These are phyloP conservation scores for Danio rerio DNA, from an alignment of 2,113 vertebrate genomes.

Conservation along the genomic window DNA sequence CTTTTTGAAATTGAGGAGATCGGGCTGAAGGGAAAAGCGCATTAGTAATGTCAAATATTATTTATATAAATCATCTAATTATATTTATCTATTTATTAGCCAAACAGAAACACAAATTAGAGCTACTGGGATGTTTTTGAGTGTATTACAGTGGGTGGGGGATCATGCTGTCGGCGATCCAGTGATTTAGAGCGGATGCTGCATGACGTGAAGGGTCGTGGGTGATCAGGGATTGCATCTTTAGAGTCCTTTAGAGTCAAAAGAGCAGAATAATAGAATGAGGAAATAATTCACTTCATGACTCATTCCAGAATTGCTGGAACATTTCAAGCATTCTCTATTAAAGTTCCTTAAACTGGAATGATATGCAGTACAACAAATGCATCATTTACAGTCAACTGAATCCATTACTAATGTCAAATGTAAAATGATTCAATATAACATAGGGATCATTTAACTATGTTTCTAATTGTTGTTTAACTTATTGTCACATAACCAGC, in stretches of 20 bases:
- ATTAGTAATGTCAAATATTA: background rate
- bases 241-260: background rate
- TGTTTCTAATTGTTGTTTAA: no score
- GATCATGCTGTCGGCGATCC: constrained; percentile 57
- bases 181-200: constrained; percentile 59
- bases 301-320: no score
- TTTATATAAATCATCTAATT: no score
- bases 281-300: background rate
- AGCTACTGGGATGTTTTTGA: background rate
- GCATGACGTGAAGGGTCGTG: constrained; percentile 41
- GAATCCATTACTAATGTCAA: no score
- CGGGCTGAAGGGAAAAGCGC: constrained; percentile 57
- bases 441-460: no score
- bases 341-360: no score
- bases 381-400: no score
- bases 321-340: no score
- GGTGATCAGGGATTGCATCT: constrained; percentile 22
- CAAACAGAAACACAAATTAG: background rate
- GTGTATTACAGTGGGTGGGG: constrained; percentile 55
- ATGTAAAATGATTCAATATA: no score
- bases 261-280: background rate
- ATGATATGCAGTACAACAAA: no score
- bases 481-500: no score
- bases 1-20: constrained; percentile 69
- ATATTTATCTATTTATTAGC: background rate